Evolutionary conservation across 2,113 vertebrate species (phyloP).

Genomic region (Sylvia atricapilla): DNA sequence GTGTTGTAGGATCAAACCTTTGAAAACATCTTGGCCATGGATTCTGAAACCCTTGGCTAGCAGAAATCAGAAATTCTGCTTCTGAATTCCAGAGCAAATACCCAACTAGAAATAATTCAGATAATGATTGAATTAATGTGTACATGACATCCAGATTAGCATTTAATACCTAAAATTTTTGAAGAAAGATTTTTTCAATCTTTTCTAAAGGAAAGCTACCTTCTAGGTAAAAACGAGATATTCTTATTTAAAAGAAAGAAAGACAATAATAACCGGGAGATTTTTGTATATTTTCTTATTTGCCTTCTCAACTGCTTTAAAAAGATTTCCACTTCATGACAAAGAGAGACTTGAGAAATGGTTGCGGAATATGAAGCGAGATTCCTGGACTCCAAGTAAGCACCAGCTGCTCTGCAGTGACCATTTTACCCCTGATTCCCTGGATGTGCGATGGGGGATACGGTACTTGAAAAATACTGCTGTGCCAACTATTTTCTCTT

Average conservation of each 20-base stretch:
- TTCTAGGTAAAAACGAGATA: not conserved
- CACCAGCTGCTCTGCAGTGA: constrained; percentile 89
- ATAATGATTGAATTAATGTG: not conserved
- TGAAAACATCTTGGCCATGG: not conserved
- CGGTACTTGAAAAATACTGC: constrained; percentile 85
- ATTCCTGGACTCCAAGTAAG: constrained; percentile 83
- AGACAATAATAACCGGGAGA: rapidly evolving
- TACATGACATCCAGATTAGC: not conserved
- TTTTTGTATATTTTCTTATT: not conserved
- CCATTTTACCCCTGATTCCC: constrained; percentile 85
- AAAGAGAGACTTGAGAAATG: constrained; percentile 83
- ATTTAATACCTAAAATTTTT: not conserved
- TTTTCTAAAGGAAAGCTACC: not conserved
- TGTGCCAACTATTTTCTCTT: constrained; percentile 83
- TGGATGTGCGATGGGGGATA: constrained; percentile 87
- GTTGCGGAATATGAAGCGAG: constrained; percentile 85
- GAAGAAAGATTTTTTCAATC: rapidly evolving
- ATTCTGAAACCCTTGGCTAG: not conserved
- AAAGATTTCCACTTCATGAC: constrained; percentile 85
- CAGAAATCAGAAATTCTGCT: not conserved
- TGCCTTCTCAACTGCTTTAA: not conserved
- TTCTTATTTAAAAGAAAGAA: not conserved
- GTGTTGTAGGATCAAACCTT: not conserved
- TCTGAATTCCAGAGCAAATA: not conserved
- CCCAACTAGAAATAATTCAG: not conserved